Evolutionary conservation across 2,113 vertebrate genomes (phyloP).

Genomic region (Struthidea cinerea): DNA sequence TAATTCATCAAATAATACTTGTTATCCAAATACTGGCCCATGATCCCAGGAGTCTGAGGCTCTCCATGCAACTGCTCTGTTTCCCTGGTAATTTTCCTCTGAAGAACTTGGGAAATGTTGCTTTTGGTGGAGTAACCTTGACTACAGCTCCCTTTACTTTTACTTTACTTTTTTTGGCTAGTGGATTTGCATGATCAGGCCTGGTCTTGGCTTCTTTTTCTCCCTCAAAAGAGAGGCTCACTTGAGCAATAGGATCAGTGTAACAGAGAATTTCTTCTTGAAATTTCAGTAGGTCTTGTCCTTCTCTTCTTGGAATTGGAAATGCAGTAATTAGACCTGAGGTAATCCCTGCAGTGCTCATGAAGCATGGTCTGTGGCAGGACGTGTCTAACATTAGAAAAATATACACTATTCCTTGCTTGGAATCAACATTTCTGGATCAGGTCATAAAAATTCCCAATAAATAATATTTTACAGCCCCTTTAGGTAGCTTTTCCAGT

Average conservation of each 20-base stretch:
- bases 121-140: neutral
- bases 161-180: neutral
- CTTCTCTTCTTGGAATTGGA: neutral
- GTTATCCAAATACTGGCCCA: neutral
- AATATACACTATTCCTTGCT: neutral
- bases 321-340: neutral
- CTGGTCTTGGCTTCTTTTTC: neutral
- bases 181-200: neutral
- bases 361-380: neutral
- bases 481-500: slow-evolving; percentile 1
- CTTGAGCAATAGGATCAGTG: neutral
- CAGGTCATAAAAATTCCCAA: neutral
- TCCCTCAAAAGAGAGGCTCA: neutral
- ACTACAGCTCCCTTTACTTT: neutral
- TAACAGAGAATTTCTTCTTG: neutral
- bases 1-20: neutral
- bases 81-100: neutral
- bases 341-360: neutral
- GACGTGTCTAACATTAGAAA: neutral
- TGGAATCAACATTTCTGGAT: neutral
- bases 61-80: neutral
- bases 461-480: neutral
- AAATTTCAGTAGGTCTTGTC: neutral
- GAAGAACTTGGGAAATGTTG: neutral
- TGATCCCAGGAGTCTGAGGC: neutral